Evolutionary conservation across 2,888 invertebrate species (phyloP).

Genomic region (Drosophila hamatofila): DNA sequence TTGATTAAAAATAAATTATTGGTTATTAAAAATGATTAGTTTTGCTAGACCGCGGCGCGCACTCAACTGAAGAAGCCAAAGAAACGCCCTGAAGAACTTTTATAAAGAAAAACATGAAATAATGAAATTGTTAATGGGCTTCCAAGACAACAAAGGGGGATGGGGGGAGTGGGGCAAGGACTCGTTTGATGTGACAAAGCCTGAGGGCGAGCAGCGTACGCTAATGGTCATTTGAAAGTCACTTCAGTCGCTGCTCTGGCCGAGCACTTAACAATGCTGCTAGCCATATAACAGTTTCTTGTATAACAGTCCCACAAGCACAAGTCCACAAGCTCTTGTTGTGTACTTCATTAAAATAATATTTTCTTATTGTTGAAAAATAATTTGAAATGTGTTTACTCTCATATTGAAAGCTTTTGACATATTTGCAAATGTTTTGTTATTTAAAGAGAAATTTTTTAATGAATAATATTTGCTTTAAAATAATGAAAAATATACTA

Average conservation of each 20-base stretch:
- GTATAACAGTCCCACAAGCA: slow-evolving; percentile 12
- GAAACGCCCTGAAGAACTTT: slow-evolving; percentile 38
- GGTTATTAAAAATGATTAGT: slow-evolving; percentile 82
- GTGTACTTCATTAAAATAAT: slow-evolving; percentile 1
- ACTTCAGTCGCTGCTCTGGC: slow-evolving; percentile 33
- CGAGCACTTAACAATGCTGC: slow-evolving; percentile 16
- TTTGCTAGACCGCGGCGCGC: slow-evolving; percentile 52
- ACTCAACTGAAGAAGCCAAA: slow-evolving; percentile 48
- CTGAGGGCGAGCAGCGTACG: not conserved
- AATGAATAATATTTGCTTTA: not conserved
- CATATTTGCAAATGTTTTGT: not conserved
- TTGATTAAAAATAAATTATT: slow-evolving; percentile 82
- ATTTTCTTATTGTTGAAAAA: slow-evolving; percentile 3
- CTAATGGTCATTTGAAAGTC: slow-evolving; percentile 60
- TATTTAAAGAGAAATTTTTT: not conserved
- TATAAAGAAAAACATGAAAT: slow-evolving; percentile 56
- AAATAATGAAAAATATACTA: not conserved
- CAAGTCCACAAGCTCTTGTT: not conserved
- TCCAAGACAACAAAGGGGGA: not conserved
- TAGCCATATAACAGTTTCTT: slow-evolving; percentile 21
- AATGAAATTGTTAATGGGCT: slow-evolving; percentile 76
- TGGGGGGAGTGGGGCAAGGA: not conserved
- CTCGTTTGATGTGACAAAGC: slow-evolving; percentile 55
- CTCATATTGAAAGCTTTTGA: slow-evolving; percentile 4
- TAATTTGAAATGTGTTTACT: not conserved